Base-by-base conservation (phyloP, 2,888 invertebrate species). In the Lepas anatifera region DNA sequence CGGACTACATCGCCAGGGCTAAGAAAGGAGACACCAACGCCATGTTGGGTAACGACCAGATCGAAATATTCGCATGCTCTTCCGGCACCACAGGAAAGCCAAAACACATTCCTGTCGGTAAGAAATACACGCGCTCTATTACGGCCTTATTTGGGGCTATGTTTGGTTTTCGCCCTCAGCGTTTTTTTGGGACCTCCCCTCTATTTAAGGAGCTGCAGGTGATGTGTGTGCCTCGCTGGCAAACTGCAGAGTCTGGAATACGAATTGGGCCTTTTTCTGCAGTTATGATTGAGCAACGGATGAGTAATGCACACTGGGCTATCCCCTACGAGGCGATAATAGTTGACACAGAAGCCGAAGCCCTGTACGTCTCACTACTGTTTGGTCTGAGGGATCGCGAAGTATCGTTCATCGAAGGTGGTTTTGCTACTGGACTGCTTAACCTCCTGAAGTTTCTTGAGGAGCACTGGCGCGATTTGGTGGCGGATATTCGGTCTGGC, bases 341-440 rank as follows among this genome's bases (percentile, higher is more conserved):
- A 27, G 50, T 50, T 2, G 50, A 50, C 27, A 74, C 75, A 37
- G 78, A 78, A 69, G 77, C 77, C 11, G 77, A 78, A 68, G 78
- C 77, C 16, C 70, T 77, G 27, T 79, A 79, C 71, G 70, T 78
- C 8, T 77, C 79, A 72, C 72, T 79, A 7, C 71, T 79, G 68
- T 79, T 79, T 76, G 78, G 76, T 16, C 71, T 79, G 37, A 76
- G 75, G 68, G 78, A 79, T 70, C 75, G 72, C 39, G 75, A 77
- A 68, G 66, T 79, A 8, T 78, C 78, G 8, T 75, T 76, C 69
- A 75, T 79, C 35, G 78, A 79, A 68, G 77, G 78, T 3, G 78
- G 78, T 69, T 79, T 79, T 75, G 76, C 78, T 2, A 78, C 79
- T 13, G 72, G 78, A 7, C 74, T 78, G 10, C 77, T 76, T 72